Conservation (phyloP, 2,888 invertebrate species). For the Cacoxenus indagator region DNA sequence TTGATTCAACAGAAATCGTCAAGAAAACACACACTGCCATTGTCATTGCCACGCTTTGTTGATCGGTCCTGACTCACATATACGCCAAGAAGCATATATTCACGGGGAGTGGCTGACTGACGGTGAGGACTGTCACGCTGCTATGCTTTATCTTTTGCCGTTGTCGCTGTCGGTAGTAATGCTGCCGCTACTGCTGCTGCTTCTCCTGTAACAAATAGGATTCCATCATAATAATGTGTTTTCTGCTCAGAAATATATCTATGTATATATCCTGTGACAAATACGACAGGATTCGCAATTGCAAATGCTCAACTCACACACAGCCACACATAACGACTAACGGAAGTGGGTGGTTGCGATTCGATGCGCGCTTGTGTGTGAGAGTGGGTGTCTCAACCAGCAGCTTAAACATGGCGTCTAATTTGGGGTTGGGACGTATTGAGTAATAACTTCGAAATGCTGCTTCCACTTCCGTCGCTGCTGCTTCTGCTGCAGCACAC, state of each 20-base stretch:
- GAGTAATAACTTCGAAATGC: no score
- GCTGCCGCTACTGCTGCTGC: conserved; percentile 48
- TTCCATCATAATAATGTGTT: conserved; percentile 64
- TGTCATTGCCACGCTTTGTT: conserved; percentile 32
- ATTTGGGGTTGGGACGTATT: conserved; percentile 35
- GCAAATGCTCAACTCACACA: conserved; percentile 43
- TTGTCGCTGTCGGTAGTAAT: conserved; percentile 43
- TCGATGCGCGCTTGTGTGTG: no score
- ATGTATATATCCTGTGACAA: conserved; percentile 55
- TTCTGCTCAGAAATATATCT: conserved; percentile 31
- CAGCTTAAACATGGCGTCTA: conserved; percentile 19
- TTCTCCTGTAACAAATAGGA: conserved; percentile 62
- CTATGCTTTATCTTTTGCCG: conserved; percentile 21
- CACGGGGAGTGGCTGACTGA: background rate
- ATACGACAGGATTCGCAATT: conserved; percentile 62
- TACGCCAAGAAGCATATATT: background rate
- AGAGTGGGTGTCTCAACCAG: no score
- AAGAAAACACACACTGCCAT: conserved; percentile 33
- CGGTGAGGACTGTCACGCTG: background rate
- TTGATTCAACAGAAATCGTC: conserved; percentile 16
- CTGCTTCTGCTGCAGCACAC: no score
- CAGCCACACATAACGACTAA: background rate
- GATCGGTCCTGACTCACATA: background rate
- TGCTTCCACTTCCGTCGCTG: no score
- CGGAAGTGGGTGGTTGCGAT: background rate